Evolutionary conservation across 1,140 invertebrate genomes (phyloP).

Genomic region (Zaprionus gabonicus): DNA sequence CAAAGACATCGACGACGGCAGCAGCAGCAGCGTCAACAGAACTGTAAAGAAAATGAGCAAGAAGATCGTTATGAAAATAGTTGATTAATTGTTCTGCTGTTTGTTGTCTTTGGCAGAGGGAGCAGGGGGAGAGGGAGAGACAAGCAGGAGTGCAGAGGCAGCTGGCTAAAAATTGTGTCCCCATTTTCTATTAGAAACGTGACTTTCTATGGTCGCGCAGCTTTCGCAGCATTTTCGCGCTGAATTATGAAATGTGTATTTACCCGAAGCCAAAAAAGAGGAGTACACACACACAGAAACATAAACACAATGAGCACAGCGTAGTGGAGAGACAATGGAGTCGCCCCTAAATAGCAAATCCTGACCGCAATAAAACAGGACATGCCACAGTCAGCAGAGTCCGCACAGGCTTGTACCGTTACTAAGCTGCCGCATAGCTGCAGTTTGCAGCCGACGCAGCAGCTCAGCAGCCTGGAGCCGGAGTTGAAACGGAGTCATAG

Average conservation of each 20-base stretch:
- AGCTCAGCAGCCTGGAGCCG: not conserved
- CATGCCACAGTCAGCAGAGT: constrained; percentile 42
- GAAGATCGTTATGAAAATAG: constrained; percentile 61
- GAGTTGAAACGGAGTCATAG: constrained; percentile 18
- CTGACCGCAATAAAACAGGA: constrained; percentile 79
- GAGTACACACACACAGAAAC: not conserved
- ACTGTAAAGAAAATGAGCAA: constrained; percentile 47
- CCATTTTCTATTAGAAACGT: constrained; percentile 71
- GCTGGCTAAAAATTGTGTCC: constrained; percentile 9
- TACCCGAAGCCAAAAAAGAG: constrained; percentile 28
- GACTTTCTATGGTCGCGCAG: constrained; percentile 64
- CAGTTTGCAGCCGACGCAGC: not conserved
- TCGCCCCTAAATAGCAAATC: constrained; percentile 59
- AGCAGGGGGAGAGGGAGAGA: not conserved
- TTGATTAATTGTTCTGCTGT: constrained; percentile 67
- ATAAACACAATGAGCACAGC: constrained; percentile 2
- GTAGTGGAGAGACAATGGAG: constrained; percentile 12
- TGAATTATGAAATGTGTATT: constrained; percentile 80
- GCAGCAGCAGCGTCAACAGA: constrained; percentile 27
- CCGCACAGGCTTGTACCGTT: not conserved
- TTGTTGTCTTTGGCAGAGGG: constrained; percentile 57
- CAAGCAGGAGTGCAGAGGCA: not conserved
- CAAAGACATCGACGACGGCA: not conserved
- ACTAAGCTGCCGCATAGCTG: constrained; percentile 32
- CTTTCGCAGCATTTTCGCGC: constrained; percentile 33